Base-by-base conservation (phyloP, 2,888 invertebrate genomes). In the Anthoptus insignis region DNA sequence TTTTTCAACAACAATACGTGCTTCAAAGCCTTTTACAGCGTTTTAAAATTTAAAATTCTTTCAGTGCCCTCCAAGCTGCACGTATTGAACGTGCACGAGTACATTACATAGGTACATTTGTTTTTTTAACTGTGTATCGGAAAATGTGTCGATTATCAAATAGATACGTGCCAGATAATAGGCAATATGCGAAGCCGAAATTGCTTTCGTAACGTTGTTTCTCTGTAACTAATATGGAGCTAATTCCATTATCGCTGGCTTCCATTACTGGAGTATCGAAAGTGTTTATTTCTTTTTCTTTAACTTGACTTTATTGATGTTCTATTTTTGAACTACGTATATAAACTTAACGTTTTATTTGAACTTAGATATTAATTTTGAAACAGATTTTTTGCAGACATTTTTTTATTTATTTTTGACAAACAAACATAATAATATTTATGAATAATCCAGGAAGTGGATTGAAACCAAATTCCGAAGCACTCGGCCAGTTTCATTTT, bases 141-240 rank as follows among this genome's bases (percentile, higher is more conserved):
- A 24, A 34, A 37, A 27, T 39, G 56, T 37, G 47, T 49, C 63
- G 56, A 63, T 63, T 56, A 37, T 47, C 63, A 63, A 54, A 63
- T 47, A 61, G 54, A 56, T 45, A 63, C 56, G 47, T 37, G 19
- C 42, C 16, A 81, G 86, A 83, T 92, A 91, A 92, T 91, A 91
- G 91, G 79, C 92, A 92, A 93, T 93, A 92, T 91, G 89, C 86
- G 90, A 86, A 81, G 84, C 89, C 91, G 80, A 91, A 93, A 93
- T 92, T 92, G 93, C 90, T 87, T 91, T 86, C 78, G 83, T 92
- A 93, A 93, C 87, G 80, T 85, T 84, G 85, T 92, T 92, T 83
- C 87, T 80, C 74, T 82, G 80, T 82, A 87, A 90, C 89, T 91
- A 91, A 88, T 88, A 90, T 82, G 77, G 82, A 74, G 80, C 75